Evolutionary conservation across 2,113 vertebrate genomes (phyloP), one percentile per base, ranked within the genome.

Genomic region (Pseudonaja textilis): DNA sequence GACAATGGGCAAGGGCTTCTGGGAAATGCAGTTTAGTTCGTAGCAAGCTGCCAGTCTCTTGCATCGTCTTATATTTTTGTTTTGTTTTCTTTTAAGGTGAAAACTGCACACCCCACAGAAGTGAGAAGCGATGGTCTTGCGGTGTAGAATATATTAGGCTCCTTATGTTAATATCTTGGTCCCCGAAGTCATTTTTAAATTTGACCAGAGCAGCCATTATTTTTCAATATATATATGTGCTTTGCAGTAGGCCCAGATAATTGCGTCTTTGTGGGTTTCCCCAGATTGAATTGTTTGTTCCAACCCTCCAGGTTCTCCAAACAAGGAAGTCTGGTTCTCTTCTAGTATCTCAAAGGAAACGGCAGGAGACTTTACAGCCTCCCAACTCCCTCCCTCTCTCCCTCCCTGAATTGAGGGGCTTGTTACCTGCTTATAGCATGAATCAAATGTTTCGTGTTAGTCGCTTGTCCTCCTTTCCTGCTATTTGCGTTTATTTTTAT

Each of bases 401-500:
- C 22, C 42, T 3, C 29, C 55, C 7, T 26, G 16, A 2, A 25
- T 74, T 23, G 4, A 59, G 88, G 74, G 45, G 89, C 90, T 89
- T 74, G 9, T 64, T 85, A n/a, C 16, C 64, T 85, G 52, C 25
- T 2, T 81, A 9, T 91, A 0, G 0, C 52, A 87, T 90, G 85
- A 57, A 57, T 91, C 56, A 1, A 14, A 42, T 91, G 94, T 54
- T 22, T 89, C 56, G 92, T 47, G 54, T 93, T 93, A 74, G 93
- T 64, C 90, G 93, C 96, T 88, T 61, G 87, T 45, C 47, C 7
- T 50, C 34, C 89, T 97, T 96, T 95, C 93, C 92, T 95, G 64
- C 29, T 69, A 69, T 34, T 69, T 14, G 16, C 16, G 14, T 69
- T 34, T 69, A n/a, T 16, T 69, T n/a, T 64, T 4, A 12, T 64